Base-by-base conservation (phyloP, 2,113 vertebrate species). In the Aramus guarauna region DNA sequence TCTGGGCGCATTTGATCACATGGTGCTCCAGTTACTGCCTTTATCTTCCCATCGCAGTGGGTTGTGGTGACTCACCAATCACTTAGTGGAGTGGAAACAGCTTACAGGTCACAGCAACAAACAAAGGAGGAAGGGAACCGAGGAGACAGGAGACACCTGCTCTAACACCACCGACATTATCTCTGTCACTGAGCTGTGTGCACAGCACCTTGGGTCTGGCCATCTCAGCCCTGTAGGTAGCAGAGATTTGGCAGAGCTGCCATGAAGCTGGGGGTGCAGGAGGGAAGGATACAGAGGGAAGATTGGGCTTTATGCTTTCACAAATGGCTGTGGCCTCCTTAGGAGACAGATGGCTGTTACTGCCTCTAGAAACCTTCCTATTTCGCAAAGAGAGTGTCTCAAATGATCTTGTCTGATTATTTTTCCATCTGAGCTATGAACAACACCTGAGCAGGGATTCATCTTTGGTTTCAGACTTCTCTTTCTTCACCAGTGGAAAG, bases 1-100 rank as follows among this genome's bases (percentile, higher is more conserved):
- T 95, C 90, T 88, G 86, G 66, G 16, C 19, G 9, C 71, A 83
- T 97, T 97, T 94, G 92, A 96, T 97, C 92, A 91, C 81, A 68
- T 14, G 1, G 47, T 55, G 29, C 72, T 84, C 64, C 1, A 5
- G 24, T 52, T 58, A 27, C 56, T 58, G 64, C 47, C 80, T 90
- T 95, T 95, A 97, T 97, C 96, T 97, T 92, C 67, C 56, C 47
- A 85, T 39, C 4, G 15, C 72, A 66, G 76, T 63, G 77, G 21
- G 53, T 85, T 86, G 74, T 11, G 2, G 47, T 90, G 64, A 82
- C 75, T 93, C 52, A 83, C 32, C 27, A 62, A 59, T 62, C 64
- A 88, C 80, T 85, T 37, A 37, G 66, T 37, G 79, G 47, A 79
- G 32, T 73, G 63, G 64, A 72, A 94, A 83, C 30, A 72, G 55